phyloP scores from a whole-genome alignment of 2,888 invertebrate species.

The Aproaerema taeniolella region DNA sequence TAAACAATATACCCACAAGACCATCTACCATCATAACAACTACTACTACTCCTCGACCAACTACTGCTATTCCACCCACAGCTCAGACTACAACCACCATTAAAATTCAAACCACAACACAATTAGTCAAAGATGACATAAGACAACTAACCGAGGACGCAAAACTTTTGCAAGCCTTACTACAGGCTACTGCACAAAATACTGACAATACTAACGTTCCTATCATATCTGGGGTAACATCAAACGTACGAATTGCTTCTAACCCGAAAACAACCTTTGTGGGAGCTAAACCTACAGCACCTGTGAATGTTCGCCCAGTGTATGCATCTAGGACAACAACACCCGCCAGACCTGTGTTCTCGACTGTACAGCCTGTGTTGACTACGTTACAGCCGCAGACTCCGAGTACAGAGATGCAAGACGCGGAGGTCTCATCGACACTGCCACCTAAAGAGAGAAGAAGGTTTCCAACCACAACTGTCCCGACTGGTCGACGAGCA shows the following conservation, averaged over 20 bases:
- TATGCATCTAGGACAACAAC: conserved; percentile 42
- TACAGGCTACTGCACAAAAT: conserved; percentile 59
- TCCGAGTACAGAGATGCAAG: conserved; percentile 38
- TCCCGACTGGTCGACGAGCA: conserved; percentile 37
- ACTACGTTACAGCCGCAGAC: conserved; percentile 45
- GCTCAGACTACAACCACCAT: conserved; percentile 28
- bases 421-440: conserved; percentile 60
- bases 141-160: conserved; percentile 61
- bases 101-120: conserved; percentile 33
- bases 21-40: conserved; percentile 30
- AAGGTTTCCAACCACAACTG: conserved; percentile 37
- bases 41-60: conserved; percentile 20
- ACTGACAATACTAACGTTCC: conserved; percentile 41
- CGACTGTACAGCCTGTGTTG: conserved; percentile 33
- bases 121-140: conserved; percentile 47
- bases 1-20: conserved; percentile 35
- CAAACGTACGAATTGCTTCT: conserved; percentile 62
- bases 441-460: conserved; percentile 47
- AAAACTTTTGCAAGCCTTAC: conserved; percentile 59
- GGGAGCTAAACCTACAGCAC: conserved; percentile 56
- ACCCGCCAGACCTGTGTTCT: conserved; percentile 34
- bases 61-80: conserved; percentile 21
- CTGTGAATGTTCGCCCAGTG: conserved; percentile 51
- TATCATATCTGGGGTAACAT: conserved; percentile 57
- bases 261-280: conserved; percentile 56